A percentile compares a stretch with the other conserved stretches of the same genome.
These are phyloP conservation scores for Coronaproctus castanopsis DNA, from an alignment of 2,888 invertebrate genomes.

Conservation along the genomic window DNA sequence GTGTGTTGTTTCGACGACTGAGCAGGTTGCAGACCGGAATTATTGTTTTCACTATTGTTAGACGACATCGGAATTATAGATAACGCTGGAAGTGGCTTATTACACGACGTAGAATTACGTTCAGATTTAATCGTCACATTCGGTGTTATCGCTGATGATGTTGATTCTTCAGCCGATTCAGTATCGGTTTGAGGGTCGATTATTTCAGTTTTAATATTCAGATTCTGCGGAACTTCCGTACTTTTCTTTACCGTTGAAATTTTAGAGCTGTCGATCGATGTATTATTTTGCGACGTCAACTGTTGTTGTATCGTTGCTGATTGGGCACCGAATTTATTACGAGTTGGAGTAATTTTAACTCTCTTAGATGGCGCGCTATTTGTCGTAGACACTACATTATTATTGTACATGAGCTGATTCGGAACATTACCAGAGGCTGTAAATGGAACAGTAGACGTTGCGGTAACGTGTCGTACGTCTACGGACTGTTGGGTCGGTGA, in stretches of 20 bases:
- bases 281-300: neutral
- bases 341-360: conserved; percentile 10
- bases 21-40: neutral
- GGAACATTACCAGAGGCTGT: neutral
- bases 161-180: too few species aligned
- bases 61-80: too few species aligned
- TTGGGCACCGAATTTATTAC: neutral
- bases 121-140: neutral
- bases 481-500: neutral
- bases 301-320: neutral
- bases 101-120: too few species aligned
- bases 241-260: too few species aligned
- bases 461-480: neutral
- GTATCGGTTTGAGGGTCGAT: too few species aligned
- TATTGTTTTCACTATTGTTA: too few species aligned
- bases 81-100: too few species aligned
- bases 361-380: conserved; percentile 7
- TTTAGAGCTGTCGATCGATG: neutral
- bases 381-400: neutral
- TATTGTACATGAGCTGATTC: conserved; percentile 9
- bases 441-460: neutral
- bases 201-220: neutral
- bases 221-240: too few species aligned
- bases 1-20: neutral
- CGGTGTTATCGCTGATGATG: neutral